These are phyloP conservation scores for Caracal caracal DNA, from an alignment of 2,113 vertebrate genomes.

Conservation along the genomic window DNA sequence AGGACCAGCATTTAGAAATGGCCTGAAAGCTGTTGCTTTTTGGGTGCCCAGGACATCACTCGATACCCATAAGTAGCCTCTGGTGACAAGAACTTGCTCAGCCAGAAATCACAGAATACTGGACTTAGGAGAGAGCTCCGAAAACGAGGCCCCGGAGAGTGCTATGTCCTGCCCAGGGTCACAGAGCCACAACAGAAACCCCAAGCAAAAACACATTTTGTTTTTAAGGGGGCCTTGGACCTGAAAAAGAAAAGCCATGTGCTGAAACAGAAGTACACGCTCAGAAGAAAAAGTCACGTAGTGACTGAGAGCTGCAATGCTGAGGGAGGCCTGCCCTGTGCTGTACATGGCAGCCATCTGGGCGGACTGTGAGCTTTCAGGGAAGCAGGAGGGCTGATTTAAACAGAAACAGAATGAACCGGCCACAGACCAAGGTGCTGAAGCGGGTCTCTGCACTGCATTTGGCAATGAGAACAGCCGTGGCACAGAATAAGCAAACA, in stretches of 20 bases:
- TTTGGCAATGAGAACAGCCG: not conserved
- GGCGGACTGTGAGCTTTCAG: too few relatives aligned
- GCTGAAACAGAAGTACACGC: not conserved
- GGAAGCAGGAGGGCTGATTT: not conserved
- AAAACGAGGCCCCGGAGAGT: not conserved
- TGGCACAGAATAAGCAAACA: not conserved
- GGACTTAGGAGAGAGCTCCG: not conserved
- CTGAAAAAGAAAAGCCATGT: not conserved
- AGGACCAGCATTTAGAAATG: not conserved
- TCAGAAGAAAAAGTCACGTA: not conserved
- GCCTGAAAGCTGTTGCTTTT: not conserved
- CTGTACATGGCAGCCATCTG: fast-evolving
- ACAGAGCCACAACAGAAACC: not conserved
- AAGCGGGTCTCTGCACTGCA: not conserved
- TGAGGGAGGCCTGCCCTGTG: not conserved
- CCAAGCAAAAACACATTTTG: not conserved
- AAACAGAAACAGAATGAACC: not conserved
- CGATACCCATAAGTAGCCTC: not conserved
- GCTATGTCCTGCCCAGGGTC: not conserved
- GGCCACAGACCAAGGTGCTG: not conserved
- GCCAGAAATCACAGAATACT: not conserved
- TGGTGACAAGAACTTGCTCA: not conserved
- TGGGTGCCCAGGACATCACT: not conserved
- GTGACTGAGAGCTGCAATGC: too few relatives aligned
- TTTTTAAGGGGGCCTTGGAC: not conserved